These are phyloP conservation scores for Hydriomena furcata DNA, from an alignment of 2,888 invertebrate species.

Conservation along the genomic window DNA sequence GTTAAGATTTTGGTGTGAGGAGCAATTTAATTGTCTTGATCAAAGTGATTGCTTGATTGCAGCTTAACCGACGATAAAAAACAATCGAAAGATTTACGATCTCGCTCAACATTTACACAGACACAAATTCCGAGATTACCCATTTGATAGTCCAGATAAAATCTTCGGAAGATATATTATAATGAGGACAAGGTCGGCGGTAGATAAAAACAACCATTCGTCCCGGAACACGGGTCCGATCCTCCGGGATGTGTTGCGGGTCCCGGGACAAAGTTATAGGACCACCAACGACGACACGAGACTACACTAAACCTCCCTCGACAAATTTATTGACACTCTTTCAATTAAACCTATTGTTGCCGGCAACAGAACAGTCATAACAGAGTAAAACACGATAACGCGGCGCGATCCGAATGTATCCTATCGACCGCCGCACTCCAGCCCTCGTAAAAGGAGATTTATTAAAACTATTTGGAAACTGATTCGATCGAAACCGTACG, in stretches of 20 bases:
- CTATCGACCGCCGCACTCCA: conserved; percentile 68
- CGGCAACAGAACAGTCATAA: conserved; percentile 72
- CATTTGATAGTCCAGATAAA: conserved; percentile 57
- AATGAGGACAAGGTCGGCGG: conserved; percentile 71
- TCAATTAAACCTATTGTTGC: conserved; percentile 82
- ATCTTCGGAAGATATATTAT: conserved; percentile 67
- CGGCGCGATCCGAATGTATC: conserved; percentile 72
- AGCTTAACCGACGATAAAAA: conserved; percentile 31
- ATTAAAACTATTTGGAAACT: conserved; percentile 83
- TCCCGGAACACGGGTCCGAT: conserved; percentile 64
- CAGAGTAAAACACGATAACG: conserved; percentile 80
- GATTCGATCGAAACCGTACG: conserved; percentile 82
- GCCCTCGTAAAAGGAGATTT: conserved; percentile 82
- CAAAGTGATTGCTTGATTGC: conserved; percentile 33
- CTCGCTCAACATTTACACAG: conserved; percentile 37
- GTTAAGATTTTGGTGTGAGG: conserved; percentile 35
- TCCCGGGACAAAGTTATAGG: conserved; percentile 63
- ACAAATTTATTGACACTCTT: conserved; percentile 84
- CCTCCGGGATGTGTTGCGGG: conserved; percentile 63
- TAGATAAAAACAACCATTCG: conserved; percentile 75
- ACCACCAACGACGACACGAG: conserved; percentile 73
- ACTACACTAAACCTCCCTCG: conserved; percentile 54
- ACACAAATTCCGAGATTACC: conserved; percentile 49
- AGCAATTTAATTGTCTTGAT: conserved; percentile 35
- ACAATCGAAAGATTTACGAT: conserved; percentile 36